These are phyloP conservation scores for Clupea harengus DNA, from an alignment of 2,113 vertebrate genomes.

Conservation along the genomic window DNA sequence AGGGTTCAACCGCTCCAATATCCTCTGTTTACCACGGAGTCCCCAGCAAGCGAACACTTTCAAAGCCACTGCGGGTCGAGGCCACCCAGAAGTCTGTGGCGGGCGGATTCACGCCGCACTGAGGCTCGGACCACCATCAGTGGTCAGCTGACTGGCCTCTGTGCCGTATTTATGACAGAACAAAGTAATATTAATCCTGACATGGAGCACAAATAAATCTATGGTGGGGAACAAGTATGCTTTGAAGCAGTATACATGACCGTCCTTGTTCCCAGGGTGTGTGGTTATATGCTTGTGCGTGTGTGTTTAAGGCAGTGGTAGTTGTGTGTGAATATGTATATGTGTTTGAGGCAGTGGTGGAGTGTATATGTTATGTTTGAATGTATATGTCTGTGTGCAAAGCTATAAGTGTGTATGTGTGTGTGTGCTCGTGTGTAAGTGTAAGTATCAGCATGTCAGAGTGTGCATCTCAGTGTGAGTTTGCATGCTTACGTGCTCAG, in stretches of 20 bases:
- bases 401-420: not conserved
- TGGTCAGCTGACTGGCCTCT: slow-evolving; percentile 61
- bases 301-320: not conserved
- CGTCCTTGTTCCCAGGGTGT: slow-evolving; percentile 40
- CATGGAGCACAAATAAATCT: slow-evolving; percentile 61
- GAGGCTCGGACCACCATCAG: slow-evolving; percentile 56
- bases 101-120: not conserved
- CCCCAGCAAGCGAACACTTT: slow-evolving; percentile 44
- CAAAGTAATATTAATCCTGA: slow-evolving; percentile 58
- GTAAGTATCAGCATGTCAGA: not conserved
- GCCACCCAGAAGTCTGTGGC: slow-evolving; percentile 63
- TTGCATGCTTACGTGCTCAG: not conserved
- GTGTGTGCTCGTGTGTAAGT: not conserved
- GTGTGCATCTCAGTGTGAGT: not conserved
- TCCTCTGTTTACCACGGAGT: slow-evolving; percentile 45
- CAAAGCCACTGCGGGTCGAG: slow-evolving; percentile 35
- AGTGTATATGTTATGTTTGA: not conserved
- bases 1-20: slow-evolving; percentile 33
- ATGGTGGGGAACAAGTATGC: slow-evolving; percentile 52
- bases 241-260: slow-evolving; percentile 55
- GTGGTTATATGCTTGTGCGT: not conserved
- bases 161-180: slow-evolving; percentile 63
- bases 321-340: not conserved
- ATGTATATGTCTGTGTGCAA: slow-evolving; percentile 1
- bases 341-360: not conserved